Evolutionary conservation across 2,113 vertebrate genomes (phyloP).

Genomic region (Ceratotherium simum): DNA sequence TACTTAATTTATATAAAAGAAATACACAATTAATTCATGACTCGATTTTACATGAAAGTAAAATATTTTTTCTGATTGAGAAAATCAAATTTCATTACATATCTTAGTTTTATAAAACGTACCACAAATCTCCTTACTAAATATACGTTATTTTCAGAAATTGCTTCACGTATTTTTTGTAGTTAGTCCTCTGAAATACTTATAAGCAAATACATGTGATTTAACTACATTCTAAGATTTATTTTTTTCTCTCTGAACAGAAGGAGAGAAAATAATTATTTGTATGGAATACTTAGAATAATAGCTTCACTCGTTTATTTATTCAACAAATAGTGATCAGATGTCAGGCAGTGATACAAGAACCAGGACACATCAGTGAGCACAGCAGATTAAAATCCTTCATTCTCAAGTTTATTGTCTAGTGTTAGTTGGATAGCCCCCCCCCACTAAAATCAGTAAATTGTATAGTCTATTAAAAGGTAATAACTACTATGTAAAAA

Average conservation of each 20-base stretch:
- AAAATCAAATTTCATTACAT: background rate
- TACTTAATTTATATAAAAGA: slow-evolving; percentile 45
- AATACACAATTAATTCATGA: background rate
- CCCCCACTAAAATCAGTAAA: background rate
- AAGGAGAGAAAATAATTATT: slow-evolving; percentile 31
- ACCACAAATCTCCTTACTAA: background rate
- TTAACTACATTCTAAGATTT: slow-evolving; percentile 1
- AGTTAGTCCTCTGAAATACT: background rate
- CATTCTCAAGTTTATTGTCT: background rate
- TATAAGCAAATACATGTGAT: background rate
- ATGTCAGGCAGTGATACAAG: background rate
- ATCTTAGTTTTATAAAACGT: background rate
- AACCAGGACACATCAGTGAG: background rate
- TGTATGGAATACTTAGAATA: background rate
- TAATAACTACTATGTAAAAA: background rate
- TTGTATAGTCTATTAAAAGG: background rate
- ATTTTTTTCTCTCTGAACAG: background rate
- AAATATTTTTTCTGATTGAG: background rate
- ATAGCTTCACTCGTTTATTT: background rate
- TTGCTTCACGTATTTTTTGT: background rate
- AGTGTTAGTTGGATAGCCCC: background rate
- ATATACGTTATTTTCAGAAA: slow-evolving; percentile 29
- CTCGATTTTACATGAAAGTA: slow-evolving; percentile 23
- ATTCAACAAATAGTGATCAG: background rate
- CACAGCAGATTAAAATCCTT: background rate